Base-by-base conservation (phyloP, 1,140 invertebrate genomes). In the Cryptotermes secundus region DNA sequence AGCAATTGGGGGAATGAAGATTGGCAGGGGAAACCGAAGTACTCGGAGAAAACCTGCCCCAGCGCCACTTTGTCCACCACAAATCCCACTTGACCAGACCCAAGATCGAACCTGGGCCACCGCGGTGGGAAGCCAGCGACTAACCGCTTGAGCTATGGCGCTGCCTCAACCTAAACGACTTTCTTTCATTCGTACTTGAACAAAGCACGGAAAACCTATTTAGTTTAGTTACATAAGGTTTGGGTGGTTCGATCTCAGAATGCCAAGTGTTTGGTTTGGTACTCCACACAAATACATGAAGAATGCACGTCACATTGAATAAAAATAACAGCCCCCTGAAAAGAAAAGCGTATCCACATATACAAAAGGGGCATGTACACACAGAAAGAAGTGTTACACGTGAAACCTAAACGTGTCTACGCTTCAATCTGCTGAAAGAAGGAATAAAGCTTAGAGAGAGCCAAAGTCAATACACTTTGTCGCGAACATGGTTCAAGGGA, bases 391-490 rank as follows among this genome's bases (percentile, higher is more conserved):
- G 53, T 59, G 53, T 59, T 59, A 59, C 53, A 59, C 24, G 53
- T 59, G 53, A 59, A 59, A 59, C 24, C 12, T 16, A 59, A 42
- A 59, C 53, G 53, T 59, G 53, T 59, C 53, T 22, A 6, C 53
- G 24, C 53, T 59, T 59, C 16, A n/a, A 24, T 19, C 53, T n/a
- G 7, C 26, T 59, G 53, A 59, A 59, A 59, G 53, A 59, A 19
- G 53, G 19, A 24, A 59, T 59, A 59, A 59, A 22, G 26, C 53
- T 10, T 22, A 59, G 26, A n/a, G 26, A 59, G 12, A 59, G 26
- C 22, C 53, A 59, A 59, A 59, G 53, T 59, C 53, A 59, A 59
- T 59, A 59, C 53, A 59, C 53, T 59, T 59, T 59, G 53, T 59
- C 53, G 53, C 53, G 53, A 59, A 6, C 53, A n/a, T n/a, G 53